Conservation (phyloP, 2,888 invertebrate genomes). For the Atherix ibis region DNA sequence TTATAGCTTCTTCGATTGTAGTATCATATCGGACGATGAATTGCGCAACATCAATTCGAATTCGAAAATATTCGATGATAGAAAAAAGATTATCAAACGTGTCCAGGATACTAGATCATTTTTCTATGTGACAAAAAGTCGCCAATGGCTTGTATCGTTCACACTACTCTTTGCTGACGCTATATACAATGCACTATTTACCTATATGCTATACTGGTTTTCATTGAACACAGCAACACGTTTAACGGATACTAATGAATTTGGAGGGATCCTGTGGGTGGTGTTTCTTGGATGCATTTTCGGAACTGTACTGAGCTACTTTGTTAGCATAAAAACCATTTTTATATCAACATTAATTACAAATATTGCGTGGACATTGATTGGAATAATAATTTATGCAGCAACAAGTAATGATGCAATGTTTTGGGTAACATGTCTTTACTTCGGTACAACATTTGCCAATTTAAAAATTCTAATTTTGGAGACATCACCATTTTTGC, state of each 20-base stretch:
- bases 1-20: constrained; percentile 22
- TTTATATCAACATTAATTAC: constrained; percentile 20
- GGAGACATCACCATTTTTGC: constrained; percentile 22
- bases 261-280: constrained; percentile 23
- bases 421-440: constrained; percentile 22
- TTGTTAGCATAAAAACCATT: constrained; percentile 21
- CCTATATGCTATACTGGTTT: constrained; percentile 25
- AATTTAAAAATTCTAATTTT: constrained; percentile 21
- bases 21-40: constrained; percentile 23
- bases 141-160: constrained; percentile 23
- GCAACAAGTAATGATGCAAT: constrained; percentile 15
- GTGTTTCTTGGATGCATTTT: constrained; percentile 19
- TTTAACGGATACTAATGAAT: constrained; percentile 15
- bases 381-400: constrained; percentile 21
- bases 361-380: constrained; percentile 17
- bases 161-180: constrained; percentile 23
- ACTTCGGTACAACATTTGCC: constrained; percentile 22
- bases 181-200: constrained; percentile 23
- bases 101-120: constrained; percentile 17
- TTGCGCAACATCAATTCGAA: constrained; percentile 24
- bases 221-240: constrained; percentile 20
- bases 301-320: constrained; percentile 15
- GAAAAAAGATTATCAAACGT: constrained; percentile 21
- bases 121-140: constrained; percentile 26
- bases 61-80: constrained; percentile 23